Percentiles rank a stretch among this genome's conserved stretches.
Conservation (phyloP, 2,888 invertebrate genomes). For the Zaprionus obscuricornis region DNA sequence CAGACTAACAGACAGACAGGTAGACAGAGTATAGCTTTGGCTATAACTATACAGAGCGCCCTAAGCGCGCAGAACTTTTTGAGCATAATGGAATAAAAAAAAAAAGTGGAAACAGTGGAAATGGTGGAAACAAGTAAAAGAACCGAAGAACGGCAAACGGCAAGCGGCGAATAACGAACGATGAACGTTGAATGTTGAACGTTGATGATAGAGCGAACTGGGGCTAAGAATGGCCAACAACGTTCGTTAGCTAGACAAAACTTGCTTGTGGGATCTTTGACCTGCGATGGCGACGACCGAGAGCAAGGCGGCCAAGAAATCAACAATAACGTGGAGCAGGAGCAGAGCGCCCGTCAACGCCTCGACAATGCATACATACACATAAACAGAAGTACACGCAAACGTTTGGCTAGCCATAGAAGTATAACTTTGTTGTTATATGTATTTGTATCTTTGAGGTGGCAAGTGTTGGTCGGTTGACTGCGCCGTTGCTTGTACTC, state of each 20-base stretch:
- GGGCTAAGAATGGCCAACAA: constrained; percentile 44
- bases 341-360: constrained; percentile 63
- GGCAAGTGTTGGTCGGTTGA: constrained; percentile 52
- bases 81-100: constrained; percentile 39
- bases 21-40: constrained; percentile 40
- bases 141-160: constrained; percentile 32
- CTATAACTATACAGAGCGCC: constrained; percentile 53
- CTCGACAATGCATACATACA: constrained; percentile 42
- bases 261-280: constrained; percentile 82
- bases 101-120: constrained; percentile 62
- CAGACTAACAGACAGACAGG: constrained; percentile 12
- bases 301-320: constrained; percentile 51
- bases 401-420: constrained; percentile 6
- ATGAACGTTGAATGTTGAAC: too few species aligned
- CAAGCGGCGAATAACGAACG: too few species aligned
- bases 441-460: constrained; percentile 31
- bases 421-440: constrained; percentile 7
- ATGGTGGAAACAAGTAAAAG: constrained; percentile 58
- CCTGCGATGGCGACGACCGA: constrained; percentile 78
- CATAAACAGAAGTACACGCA: background rate
- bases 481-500: constrained; percentile 35
- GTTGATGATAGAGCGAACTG: constrained; percentile 18
- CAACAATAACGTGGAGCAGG: constrained; percentile 68
- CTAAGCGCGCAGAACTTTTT: constrained; percentile 62
- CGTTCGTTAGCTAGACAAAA: constrained; percentile 75